These are phyloP conservation scores for Rhagologus leucostigma DNA, from an alignment of 2,113 vertebrate species.

Conservation along the genomic window DNA sequence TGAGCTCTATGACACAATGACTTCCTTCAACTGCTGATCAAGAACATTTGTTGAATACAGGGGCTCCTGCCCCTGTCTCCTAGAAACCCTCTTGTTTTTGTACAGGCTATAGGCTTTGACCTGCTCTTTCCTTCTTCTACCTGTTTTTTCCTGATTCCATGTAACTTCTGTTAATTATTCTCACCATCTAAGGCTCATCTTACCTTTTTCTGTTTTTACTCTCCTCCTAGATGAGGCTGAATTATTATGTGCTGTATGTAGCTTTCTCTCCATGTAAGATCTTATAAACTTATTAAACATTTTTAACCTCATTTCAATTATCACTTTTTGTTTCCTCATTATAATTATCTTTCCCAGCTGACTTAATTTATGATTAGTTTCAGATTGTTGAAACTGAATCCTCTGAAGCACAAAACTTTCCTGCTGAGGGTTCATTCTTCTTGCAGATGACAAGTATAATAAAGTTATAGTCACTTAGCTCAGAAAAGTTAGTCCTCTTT, in stretches of 20 bases:
- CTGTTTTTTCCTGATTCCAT: neutral
- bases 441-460: neutral
- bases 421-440: neutral
- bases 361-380: neutral
- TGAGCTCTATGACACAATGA: accelerated
- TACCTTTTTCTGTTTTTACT: neutral
- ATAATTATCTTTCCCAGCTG: neutral
- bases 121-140: neutral
- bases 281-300: neutral
- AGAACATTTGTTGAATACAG: neutral
- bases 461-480: neutral
- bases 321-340: neutral
- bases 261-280: neutral
- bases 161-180: neutral
- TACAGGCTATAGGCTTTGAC: neutral
- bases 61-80: neutral
- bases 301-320: neutral
- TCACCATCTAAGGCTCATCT: neutral
- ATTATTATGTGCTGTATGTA: neutral
- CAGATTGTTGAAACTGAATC: neutral
- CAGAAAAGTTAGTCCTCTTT: neutral
- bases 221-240: neutral
- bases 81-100: neutral
- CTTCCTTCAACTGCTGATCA: neutral
- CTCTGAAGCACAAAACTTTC: neutral